Evolutionary conservation across 2,797 vertebrate genomes (phyloP), one percentile per base, ranked within the genome.

Genomic region (Chelon labrosus): DNA sequence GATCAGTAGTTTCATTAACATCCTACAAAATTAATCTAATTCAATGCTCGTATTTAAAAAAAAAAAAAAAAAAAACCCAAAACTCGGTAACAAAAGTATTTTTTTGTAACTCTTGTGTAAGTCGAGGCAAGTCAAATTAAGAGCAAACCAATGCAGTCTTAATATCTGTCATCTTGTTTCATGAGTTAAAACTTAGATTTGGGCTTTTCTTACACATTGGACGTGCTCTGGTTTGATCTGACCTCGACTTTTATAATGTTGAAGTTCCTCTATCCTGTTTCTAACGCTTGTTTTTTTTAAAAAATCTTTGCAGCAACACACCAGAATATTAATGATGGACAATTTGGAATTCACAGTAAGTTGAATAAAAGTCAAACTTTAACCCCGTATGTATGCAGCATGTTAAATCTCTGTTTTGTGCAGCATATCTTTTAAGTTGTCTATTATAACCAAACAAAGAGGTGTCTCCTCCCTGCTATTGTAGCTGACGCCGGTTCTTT

Each of bases 261-360:
- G 39, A 46, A 10, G 27, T 27, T 57, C 12, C 12, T 11, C 12
- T 63, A 2, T 59, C 17, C 6, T 31, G 13, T 27, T 54, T 56
- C 22, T 78, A 70, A 88, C 66, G 4, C 1, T 1, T 3, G 38
- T 77, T 74, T 58, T 10, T 60, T 91, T 82, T 53, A 20, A 27
- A 27, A 31, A 31, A 31, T 31, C 31, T 5, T 96, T 96, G 68
- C 94, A 99, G 98, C 91, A 77, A 77, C 85, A 57, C 84, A 95
- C 83, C 90, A 93, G 59, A 83, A 78, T 77, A 90, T 96, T 65
- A 93, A 98, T 0, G 97, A 98, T 17, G 97, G 97, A 61, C 79
- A 95, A 12, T 99, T 99, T 92, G 98, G 98, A 92, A 77, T 95
- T 77, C 92, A 93, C 87, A 95, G 98, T 99, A 96, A 98, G 97